phyloP scores from a whole-genome alignment of 2,113 vertebrate genomes.

The Heterochromis multidens region DNA sequence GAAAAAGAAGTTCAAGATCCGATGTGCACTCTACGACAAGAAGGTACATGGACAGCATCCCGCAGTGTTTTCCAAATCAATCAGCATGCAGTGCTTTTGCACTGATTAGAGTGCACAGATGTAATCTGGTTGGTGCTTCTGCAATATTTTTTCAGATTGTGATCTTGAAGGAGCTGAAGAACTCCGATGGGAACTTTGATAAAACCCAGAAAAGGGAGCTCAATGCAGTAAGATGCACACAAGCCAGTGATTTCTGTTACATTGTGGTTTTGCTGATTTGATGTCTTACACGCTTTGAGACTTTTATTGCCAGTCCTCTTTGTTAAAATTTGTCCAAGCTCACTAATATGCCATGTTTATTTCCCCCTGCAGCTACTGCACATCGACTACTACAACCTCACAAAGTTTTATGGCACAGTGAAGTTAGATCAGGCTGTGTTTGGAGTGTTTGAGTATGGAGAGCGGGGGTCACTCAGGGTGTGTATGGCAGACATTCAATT shows the following conservation, averaged over 20 bases:
- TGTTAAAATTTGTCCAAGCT: background rate
- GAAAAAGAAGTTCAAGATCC: conserved; percentile 77
- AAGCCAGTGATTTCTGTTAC: background rate
- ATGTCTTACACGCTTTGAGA: background rate
- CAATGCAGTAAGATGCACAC: conserved; percentile 79
- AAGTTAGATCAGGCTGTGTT: conserved; percentile 86
- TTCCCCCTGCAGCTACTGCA: conserved; percentile 79
- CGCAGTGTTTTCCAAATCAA: background rate
- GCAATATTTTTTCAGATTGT: conserved; percentile 78
- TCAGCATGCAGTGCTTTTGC: background rate
- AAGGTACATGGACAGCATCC: conserved; percentile 75
- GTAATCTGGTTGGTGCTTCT: background rate
- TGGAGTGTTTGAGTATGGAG: conserved; percentile 90
- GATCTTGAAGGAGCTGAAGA: conserved; percentile 89
- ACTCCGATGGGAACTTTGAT: conserved; percentile 86
- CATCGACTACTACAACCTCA: conserved; percentile 95
- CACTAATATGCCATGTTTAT: background rate
- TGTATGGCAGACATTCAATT: background rate
- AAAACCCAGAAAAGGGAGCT: conserved; percentile 90
- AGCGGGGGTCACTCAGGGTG: conserved; percentile 92
- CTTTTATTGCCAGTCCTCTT: background rate
- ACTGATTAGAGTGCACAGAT: background rate
- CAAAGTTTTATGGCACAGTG: conserved; percentile 97
- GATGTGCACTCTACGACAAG: conserved; percentile 88
- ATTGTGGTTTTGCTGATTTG: background rate